phyloP scores from a whole-genome alignment of 2,113 vertebrate species.

The Cervus canadensis region DNA sequence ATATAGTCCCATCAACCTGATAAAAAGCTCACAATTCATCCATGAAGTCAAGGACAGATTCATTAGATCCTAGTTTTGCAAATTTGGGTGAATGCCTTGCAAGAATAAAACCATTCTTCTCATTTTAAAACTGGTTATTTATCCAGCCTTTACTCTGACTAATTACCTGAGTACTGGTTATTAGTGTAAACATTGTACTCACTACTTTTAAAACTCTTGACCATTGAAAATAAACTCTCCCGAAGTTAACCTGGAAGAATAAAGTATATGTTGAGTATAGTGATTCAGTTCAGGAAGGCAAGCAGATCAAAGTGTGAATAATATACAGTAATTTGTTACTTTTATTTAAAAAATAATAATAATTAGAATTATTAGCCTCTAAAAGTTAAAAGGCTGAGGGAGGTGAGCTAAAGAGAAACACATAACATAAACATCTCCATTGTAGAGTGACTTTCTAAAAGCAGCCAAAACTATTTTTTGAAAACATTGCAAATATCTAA shows the following conservation, averaged over 20 bases:
- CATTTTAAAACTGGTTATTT: neutral
- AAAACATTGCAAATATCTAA: constrained; percentile 1
- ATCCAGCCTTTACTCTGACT: neutral
- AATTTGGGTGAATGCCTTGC: neutral
- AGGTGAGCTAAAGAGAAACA: neutral
- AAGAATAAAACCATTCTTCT: neutral
- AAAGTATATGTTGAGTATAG: neutral
- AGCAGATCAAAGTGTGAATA: neutral
- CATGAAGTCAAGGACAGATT: neutral
- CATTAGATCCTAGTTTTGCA: neutral
- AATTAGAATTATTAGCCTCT: neutral
- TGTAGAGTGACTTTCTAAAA: constrained; percentile 1
- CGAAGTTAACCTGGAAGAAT: neutral
- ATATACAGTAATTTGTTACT: neutral
- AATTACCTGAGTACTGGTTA: neutral
- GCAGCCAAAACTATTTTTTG: neutral
- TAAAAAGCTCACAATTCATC: neutral
- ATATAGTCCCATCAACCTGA: neutral
- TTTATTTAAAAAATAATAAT: neutral
- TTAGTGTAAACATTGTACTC: neutral
- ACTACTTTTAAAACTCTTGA: neutral
- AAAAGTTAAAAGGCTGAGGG: neutral
- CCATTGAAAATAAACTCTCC: neutral
- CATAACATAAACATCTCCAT: neutral
- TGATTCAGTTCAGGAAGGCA: neutral